Conservation (phyloP, 2,113 vertebrate species). For the Barbus barbus region DNA sequence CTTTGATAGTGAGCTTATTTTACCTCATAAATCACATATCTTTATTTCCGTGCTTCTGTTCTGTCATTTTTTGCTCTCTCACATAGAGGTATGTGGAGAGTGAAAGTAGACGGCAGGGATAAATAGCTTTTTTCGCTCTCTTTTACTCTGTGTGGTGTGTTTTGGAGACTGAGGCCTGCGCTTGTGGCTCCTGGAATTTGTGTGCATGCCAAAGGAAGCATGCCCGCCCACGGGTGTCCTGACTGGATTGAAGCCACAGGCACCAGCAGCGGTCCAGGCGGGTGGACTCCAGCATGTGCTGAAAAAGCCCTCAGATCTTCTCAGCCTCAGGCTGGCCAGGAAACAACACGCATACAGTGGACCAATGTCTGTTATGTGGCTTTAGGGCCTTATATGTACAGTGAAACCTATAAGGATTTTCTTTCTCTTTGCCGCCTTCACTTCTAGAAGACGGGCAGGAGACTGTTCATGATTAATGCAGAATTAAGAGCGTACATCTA, state of each 20-base stretch:
- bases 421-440: neutral
- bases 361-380: conserved; percentile 32
- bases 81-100: conserved; percentile 43
- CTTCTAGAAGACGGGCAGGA: conserved; percentile 26
- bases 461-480: neutral
- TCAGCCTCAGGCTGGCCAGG: conserved; percentile 25
- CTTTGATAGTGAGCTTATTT: neutral
- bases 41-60: conserved; percentile 60
- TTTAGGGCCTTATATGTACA: conserved; percentile 28
- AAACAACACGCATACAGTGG: conserved; percentile 31
- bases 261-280: conserved; percentile 65
- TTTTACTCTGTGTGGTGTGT: conserved; percentile 36
- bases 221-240: conserved; percentile 67
- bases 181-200: conserved; percentile 72
- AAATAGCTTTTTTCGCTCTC: conserved; percentile 60
- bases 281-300: conserved; percentile 40
- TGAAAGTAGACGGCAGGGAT: conserved; percentile 58
- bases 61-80: conserved; percentile 39
- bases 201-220: conserved; percentile 66
- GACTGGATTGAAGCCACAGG: conserved; percentile 70
- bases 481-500: neutral
- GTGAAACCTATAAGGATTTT: conserved; percentile 11
- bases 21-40: neutral
- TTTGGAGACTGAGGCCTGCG: conserved; percentile 56
- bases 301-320: conserved; percentile 45